Evolutionary conservation across 2,113 vertebrate species (phyloP).

Genomic region (Oreotrochilus melanogaster): DNA sequence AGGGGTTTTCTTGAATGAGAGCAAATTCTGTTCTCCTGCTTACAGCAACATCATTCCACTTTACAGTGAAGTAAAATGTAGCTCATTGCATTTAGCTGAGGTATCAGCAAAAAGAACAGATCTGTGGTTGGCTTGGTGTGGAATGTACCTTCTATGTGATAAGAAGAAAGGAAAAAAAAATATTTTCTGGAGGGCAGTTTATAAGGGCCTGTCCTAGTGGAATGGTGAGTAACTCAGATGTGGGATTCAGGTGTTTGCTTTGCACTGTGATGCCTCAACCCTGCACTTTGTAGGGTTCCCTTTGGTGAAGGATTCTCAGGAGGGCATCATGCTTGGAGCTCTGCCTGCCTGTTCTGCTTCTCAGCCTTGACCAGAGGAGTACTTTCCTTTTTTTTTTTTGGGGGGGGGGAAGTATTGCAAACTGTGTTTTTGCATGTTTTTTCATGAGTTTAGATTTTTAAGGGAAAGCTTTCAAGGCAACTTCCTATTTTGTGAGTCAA

Average conservation of each 20-base stretch:
- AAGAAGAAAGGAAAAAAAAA: neutral
- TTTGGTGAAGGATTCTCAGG: neutral
- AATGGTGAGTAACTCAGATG: neutral
- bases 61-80: neutral
- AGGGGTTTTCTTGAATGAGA: neutral
- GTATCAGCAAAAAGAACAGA: neutral
- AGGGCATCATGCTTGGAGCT: neutral
- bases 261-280: neutral
- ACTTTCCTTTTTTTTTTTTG: neutral
- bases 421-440: neutral
- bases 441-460: neutral
- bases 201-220: neutral
- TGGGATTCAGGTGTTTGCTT: neutral
- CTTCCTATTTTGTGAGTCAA: neutral
- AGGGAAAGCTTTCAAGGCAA: neutral
- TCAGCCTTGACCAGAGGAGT: neutral
- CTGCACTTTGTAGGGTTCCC: neutral
- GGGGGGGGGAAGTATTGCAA: neutral
- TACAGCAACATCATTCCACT: neutral
- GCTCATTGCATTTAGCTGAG: neutral
- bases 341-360: neutral
- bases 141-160: neutral
- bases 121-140: neutral
- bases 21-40: neutral
- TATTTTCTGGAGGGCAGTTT: neutral